Base-by-base conservation (phyloP, 1,140 invertebrate species). In the Parasteatoda tepidariorum region DNA sequence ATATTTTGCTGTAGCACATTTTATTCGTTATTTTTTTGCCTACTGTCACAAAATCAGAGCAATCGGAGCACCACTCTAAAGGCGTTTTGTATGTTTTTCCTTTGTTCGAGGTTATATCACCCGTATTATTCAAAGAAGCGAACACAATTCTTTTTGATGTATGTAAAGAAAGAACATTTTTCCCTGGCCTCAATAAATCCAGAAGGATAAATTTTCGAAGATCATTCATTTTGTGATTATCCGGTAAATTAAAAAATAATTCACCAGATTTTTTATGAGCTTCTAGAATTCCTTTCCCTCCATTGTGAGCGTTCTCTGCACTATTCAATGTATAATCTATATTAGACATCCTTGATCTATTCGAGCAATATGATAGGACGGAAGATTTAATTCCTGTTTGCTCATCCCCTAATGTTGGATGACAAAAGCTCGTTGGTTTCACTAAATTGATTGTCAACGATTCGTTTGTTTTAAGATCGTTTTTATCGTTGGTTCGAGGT, bases 131-230 rank as follows among this genome's bases (percentile, higher is more conserved):
- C 1, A 82, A 31, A 26, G 78, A 82, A n/a, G 41, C 78, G 15
- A 70, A 70, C 2, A 31, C 15, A 5, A 82, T 70, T 28, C 7
- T 62, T 26, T 61, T 30, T 1, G 78, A 55, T 7, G 67, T 82
- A 33, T 82, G 67, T 30, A 82, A 24, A 9, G 66, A 34, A 13
- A 82, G 34, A 9, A 71, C 67, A 15, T 71, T 82, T 30, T 26
- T 5, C 0, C 41, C 78, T 22, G 78, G 54, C 48, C 31, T 26
- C 11, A 82, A 48, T 18, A 70, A 13, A 30, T 28, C 24, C 13
- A 22, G n/a, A 9, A 22, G 33, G n/a, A 76, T 48, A 3, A 64
- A 26, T 28, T 64, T 22, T 3, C 1, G 15, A 48, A 74, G 55
- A 4, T 57, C 18, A 26, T 41, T 24, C n/a, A 11, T 28, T 48